Evolutionary conservation across 1,140 invertebrate species (phyloP), one percentile per base, ranked within the genome.

Genomic region (Dendrolimus punctatus): DNA sequence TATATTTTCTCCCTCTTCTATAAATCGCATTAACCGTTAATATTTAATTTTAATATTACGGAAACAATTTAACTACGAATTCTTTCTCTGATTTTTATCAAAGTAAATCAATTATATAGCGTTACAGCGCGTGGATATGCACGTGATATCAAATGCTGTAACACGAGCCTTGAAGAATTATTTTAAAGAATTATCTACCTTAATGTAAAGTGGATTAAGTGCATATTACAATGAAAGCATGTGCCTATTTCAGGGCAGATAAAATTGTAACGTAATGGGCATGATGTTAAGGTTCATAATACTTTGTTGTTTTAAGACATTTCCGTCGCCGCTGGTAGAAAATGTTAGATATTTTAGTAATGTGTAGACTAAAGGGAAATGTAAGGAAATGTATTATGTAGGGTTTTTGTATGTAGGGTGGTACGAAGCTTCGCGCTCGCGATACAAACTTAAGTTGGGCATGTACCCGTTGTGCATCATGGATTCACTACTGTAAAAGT

Each of bases 101-200:
- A 64, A 58, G 61, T 55, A 68, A 67, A 64, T 68, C 62, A 59
- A 68, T 68, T 67, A 67, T 51, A 55, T 38, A 46, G 55, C 46
- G 47, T 45, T 44, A 39, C 50, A 41, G 10, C 55, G 52, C 59
- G 55, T 62, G 62, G 50, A 37, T 10, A 41, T 9, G 10, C 58
- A 64, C 62, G 61, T 67, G 65, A 64, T 51, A 40, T 45, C 23
- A 46, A 59, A 10, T 60, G 45, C 56, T 53, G 45, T 42, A 42
- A 51, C n/a, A 40, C 10, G 23, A 10, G 42, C n/a, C 6, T 40
- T 49, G 6, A 6, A 8, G 39, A 9, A 8, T 45, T 6, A 7
- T 6, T 6, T 8, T 8, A 45, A 45, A 8, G n/a, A n/a, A n/a
- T n/a, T 9, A 45, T 9, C 43, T 45, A 45, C 43, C 36, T 38